Evolutionary conservation across 2,797 vertebrate genomes (phyloP).

Genomic region (Ctenopoma kingsleyae): DNA sequence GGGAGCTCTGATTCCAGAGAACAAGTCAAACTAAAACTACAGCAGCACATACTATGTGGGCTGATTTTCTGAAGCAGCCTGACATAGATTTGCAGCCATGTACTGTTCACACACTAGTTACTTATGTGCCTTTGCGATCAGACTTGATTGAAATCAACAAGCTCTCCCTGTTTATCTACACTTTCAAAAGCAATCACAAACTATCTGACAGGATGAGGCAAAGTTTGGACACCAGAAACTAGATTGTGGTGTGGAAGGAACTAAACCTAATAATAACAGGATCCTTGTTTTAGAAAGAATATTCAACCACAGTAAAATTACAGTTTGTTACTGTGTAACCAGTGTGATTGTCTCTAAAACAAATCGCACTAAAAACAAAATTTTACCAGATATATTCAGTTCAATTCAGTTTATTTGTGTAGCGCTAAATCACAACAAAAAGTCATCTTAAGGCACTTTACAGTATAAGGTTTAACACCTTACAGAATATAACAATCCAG

Average conservation of each 20-base stretch:
- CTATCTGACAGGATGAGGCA: neutral
- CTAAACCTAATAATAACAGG: neutral
- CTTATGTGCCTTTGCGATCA: neutral
- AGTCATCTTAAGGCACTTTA: no score
- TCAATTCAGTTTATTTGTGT: no score
- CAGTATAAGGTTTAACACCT: no score
- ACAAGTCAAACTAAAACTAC: neutral
- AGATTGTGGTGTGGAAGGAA: neutral
- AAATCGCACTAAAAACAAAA: no score
- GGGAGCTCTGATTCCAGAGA: neutral
- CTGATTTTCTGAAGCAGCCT: no score
- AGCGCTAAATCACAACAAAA: no score
- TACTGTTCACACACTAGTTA: slow-evolving; percentile 1
- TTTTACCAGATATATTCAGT: no score
- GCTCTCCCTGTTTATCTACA: neutral
- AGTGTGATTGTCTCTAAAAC: neutral
- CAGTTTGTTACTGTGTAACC: neutral
- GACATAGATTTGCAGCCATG: no score
- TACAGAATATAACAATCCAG: no score
- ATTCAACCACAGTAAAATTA: slow-evolving; percentile 1
- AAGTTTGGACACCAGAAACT: neutral
- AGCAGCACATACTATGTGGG: neutral
- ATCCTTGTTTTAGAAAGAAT: neutral
- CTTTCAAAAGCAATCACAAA: slow-evolving; percentile 10
- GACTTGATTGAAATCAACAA: slow-evolving; percentile 15